Conservation (phyloP, 2,113 vertebrate species). For the Himantopus leucocephalus region DNA sequence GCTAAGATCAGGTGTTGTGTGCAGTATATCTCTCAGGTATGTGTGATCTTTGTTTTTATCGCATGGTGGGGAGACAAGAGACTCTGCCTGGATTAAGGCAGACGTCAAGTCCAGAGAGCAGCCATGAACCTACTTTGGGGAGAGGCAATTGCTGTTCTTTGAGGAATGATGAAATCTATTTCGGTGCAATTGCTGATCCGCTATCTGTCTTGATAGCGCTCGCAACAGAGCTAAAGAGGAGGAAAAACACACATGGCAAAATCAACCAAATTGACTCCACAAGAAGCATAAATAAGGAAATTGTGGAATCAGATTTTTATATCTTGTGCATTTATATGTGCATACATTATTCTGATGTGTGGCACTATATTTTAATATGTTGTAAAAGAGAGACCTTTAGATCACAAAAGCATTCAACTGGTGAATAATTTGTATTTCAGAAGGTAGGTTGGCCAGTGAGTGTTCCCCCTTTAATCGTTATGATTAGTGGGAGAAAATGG, state of each 20-base stretch:
- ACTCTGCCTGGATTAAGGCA: background rate
- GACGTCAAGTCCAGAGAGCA: background rate
- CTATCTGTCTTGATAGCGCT: background rate
- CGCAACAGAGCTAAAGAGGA: background rate
- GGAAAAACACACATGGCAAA: background rate
- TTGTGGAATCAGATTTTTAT: background rate
- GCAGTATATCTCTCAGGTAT: background rate
- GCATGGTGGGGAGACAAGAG: background rate
- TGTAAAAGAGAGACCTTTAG: background rate
- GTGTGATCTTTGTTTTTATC: background rate
- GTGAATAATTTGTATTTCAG: background rate
- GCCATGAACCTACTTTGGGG: fast-evolving
- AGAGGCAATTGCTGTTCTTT: background rate
- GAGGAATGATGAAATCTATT: background rate
- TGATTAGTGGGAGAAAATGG: background rate
- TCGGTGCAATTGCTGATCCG: background rate
- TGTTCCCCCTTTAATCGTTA: background rate
- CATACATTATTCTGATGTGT: background rate
- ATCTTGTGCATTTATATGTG: background rate
- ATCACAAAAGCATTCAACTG: background rate
- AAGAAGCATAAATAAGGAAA: background rate
- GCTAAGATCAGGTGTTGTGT: background rate
- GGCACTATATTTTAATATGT: background rate
- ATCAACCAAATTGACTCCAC: background rate
- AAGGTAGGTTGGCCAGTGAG: background rate